A percentile compares a stretch with the other conserved stretches of the same genome.
phyloP scores from a whole-genome alignment of 2,888 invertebrate genomes.

The Temnothorax rugatulus region DNA sequence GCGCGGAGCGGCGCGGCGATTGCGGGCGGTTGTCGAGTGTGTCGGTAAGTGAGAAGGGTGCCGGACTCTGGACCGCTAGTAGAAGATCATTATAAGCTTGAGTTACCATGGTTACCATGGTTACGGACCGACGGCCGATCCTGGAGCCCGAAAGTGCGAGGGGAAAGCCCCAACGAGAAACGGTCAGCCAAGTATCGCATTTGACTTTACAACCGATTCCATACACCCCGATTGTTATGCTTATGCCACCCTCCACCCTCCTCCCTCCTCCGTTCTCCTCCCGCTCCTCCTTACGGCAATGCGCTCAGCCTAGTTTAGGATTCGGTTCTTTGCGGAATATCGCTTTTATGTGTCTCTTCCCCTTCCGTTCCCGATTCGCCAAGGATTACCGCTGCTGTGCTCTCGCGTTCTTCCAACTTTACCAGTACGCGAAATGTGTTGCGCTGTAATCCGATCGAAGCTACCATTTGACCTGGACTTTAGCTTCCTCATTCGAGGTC shows the following conservation, averaged over 20 bases:
- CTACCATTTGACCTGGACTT: slow-evolving; percentile 38
- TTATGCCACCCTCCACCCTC: slow-evolving; percentile 66
- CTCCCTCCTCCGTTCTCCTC: not conserved
- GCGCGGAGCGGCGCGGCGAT: slow-evolving; percentile 66
- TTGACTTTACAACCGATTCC: slow-evolving; percentile 84
- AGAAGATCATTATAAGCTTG: slow-evolving; percentile 85
- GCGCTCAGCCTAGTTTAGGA: slow-evolving; percentile 24
- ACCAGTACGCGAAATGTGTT: slow-evolving; percentile 23
- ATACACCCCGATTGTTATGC: slow-evolving; percentile 78
- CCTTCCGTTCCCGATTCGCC: slow-evolving; percentile 40
- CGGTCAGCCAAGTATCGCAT: slow-evolving; percentile 84
- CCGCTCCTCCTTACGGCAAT: not conserved
- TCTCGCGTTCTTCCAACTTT: slow-evolving; percentile 50
- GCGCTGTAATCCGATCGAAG: slow-evolving; percentile 33
- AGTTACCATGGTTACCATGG: slow-evolving; percentile 85
- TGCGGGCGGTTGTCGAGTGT: slow-evolving; percentile 80
- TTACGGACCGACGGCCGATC: slow-evolving; percentile 79
- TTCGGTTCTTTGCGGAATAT: slow-evolving; percentile 36
- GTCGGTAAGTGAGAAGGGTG: slow-evolving; percentile 84
- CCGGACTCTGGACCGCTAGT: slow-evolving; percentile 78
- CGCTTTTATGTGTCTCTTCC: slow-evolving; percentile 28
- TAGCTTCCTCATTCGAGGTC: slow-evolving; percentile 18
- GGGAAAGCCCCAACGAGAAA: slow-evolving; percentile 77
- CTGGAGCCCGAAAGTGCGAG: slow-evolving; percentile 76
- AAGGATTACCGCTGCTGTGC: slow-evolving; percentile 19